Evolutionary conservation across 1,140 invertebrate genomes (phyloP).

Genomic region (Gonatopus flavifemur): DNA sequence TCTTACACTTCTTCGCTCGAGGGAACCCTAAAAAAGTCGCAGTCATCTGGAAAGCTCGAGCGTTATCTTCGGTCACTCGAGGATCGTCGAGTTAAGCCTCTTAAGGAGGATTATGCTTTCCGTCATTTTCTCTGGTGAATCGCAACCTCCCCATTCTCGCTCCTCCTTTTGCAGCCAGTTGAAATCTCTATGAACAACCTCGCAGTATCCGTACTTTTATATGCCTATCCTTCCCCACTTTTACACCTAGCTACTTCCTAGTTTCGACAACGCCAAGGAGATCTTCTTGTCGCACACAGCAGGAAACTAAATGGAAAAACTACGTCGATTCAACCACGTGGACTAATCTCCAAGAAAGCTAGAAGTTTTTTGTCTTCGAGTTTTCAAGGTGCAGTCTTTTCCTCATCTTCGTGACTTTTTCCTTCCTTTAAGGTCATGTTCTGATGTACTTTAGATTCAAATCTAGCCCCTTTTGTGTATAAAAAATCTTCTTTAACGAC

Average conservation of each 20-base stretch:
- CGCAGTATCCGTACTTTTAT: background rate
- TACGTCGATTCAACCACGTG: background rate
- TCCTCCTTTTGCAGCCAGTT: background rate
- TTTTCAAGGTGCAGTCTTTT: too few relatives aligned
- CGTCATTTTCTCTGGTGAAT: conserved; percentile 21
- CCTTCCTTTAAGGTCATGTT: too few relatives aligned
- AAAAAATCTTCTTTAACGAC: too few relatives aligned
- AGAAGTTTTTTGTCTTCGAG: too few relatives aligned
- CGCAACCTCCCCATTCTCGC: background rate
- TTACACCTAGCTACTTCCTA: too few relatives aligned
- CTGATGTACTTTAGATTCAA: too few relatives aligned
- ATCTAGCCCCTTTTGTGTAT: too few relatives aligned
- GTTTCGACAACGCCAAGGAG: background rate
- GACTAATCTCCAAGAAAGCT: conserved; percentile 1
- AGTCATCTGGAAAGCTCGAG: conserved; percentile 9
- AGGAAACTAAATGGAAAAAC: conserved; percentile 11
- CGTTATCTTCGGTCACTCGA: conserved; percentile 32
- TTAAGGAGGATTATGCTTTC: conserved; percentile 34
- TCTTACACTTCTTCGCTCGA: too few relatives aligned
- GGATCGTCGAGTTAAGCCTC: conserved; percentile 34
- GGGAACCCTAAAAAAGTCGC: too few relatives aligned
- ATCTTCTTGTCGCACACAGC: background rate
- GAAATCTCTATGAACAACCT: conserved; percentile 20
- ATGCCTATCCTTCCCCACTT: background rate
- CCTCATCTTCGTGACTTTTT: too few relatives aligned